These are phyloP conservation scores for Leucopternis melanops DNA, from an alignment of 2,113 vertebrate genomes.

Conservation along the genomic window DNA sequence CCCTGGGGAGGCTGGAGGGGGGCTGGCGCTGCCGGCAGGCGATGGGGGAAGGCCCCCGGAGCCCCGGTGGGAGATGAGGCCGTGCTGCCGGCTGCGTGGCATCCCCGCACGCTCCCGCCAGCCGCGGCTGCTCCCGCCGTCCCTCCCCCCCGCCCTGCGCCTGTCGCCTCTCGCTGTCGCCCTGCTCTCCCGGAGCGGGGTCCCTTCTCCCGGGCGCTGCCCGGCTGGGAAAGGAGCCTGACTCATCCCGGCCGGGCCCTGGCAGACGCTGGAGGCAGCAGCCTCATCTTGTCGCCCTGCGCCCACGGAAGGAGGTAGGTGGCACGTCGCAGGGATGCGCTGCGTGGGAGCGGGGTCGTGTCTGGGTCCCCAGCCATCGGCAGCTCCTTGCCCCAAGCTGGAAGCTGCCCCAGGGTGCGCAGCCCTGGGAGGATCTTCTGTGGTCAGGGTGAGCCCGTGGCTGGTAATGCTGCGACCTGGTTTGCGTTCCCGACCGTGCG, in stretches of 20 bases:
- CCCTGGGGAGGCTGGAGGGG: slow-evolving; percentile 2
- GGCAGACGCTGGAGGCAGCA: background rate
- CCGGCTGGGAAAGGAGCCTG: slow-evolving; percentile 34
- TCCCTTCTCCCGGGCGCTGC: background rate
- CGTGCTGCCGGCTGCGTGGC: background rate
- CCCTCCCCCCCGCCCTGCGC: background rate
- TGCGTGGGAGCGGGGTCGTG: background rate
- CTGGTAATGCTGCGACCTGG: background rate
- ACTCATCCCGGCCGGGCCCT: background rate
- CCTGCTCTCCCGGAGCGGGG: background rate
- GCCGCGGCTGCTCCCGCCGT: background rate
- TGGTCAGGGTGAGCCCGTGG: background rate
- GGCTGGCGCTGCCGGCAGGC: background rate
- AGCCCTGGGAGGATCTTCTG: background rate
- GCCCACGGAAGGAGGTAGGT: slow-evolving; percentile 18
- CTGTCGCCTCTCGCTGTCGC: background rate
- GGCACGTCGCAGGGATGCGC: background rate
- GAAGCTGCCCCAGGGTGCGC: background rate
- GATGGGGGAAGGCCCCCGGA: background rate
- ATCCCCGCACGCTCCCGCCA: slow-evolving; percentile 1
- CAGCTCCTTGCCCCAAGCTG: background rate
- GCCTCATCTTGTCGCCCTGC: background rate
- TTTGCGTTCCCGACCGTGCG: background rate
- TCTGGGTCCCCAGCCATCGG: background rate
- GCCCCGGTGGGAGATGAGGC: background rate